Conservation (phyloP, 2,113 vertebrate species). For the Electrona antarctica region DNA sequence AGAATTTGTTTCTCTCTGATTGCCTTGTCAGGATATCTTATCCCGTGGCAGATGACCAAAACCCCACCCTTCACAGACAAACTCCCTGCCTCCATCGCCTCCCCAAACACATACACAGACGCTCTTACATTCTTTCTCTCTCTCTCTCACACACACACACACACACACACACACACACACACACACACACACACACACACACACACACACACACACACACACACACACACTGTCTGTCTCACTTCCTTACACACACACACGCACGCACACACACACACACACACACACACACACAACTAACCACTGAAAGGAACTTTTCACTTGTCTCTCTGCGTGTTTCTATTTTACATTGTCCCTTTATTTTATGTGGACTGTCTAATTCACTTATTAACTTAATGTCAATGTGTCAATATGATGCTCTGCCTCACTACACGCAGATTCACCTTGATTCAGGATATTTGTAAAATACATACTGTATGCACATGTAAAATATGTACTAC, state of each 20-base stretch:
- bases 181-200: not conserved
- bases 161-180: slow-evolving; percentile 1
- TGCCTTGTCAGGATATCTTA: slow-evolving; percentile 81
- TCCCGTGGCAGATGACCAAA: slow-evolving; percentile 75
- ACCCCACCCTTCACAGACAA: slow-evolving; percentile 63
- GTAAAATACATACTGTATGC: too few relatives aligned
- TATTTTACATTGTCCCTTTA: slow-evolving; percentile 1
- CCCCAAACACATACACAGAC: not conserved
- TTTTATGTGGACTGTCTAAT: not conserved
- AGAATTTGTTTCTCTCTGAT: slow-evolving; percentile 80
- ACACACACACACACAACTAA: not conserved
- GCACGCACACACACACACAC: slow-evolving; percentile 1
- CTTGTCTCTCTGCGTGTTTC: too few relatives aligned
- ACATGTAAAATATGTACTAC: too few relatives aligned
- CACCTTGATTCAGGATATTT: too few relatives aligned
- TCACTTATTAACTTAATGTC: too few relatives aligned
- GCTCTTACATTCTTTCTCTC: slow-evolving; percentile 43
- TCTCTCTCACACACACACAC: slow-evolving; percentile 35
- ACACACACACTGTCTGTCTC: slow-evolving; percentile 45
- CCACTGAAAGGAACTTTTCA: not conserved
- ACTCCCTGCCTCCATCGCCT: slow-evolving; percentile 13
- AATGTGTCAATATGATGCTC: too few relatives aligned
- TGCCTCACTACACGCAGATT: too few relatives aligned
- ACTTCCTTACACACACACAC: slow-evolving; percentile 21
- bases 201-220: not conserved